Percentiles rank a stretch among this genome's conserved stretches.
phyloP scores from a whole-genome alignment of 2,888 invertebrate species.

The Helicoverpa assulta region DNA sequence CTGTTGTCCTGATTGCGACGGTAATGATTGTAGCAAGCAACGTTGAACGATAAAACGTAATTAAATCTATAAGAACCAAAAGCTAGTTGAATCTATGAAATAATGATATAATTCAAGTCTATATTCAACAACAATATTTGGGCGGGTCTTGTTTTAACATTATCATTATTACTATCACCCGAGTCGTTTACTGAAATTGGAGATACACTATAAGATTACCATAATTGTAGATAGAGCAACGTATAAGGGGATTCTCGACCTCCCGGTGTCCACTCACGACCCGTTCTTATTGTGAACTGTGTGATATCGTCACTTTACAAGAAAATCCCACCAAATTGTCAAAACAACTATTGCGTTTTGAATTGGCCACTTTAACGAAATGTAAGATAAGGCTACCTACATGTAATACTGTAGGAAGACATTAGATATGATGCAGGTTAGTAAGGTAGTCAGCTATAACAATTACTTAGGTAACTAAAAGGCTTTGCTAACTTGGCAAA shows the following conservation, averaged over 20 bases:
- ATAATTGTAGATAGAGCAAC: conserved; percentile 75
- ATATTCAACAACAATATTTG: conserved; percentile 34
- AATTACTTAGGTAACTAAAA: too few relatives aligned
- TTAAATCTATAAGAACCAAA: neutral
- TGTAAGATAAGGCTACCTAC: conserved; percentile 36
- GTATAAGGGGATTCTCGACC: conserved; percentile 70
- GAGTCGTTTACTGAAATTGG: conserved; percentile 78
- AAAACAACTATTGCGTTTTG: conserved; percentile 60
- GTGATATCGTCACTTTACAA: conserved; percentile 66
- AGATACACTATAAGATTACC: conserved; percentile 80
- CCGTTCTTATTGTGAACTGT: conserved; percentile 68
- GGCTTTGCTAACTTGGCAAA: too few relatives aligned
- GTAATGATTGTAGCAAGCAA: neutral
- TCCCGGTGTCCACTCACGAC: conserved; percentile 66
- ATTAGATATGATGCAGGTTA: conserved; percentile 6
- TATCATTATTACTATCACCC: conserved; percentile 61
- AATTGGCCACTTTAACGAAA: conserved; percentile 57
- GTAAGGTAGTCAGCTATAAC: conserved; percentile 5
- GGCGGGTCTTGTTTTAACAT: conserved; percentile 51
- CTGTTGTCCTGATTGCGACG: neutral
- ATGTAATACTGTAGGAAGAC: conserved; percentile 16
- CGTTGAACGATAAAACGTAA: neutral
- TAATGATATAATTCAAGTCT: conserved; percentile 3
- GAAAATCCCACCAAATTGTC: conserved; percentile 73
- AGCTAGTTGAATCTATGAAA: neutral